These are phyloP conservation scores for Mythimna vitellina DNA, from an alignment of 2,888 invertebrate genomes.

Conservation along the genomic window DNA sequence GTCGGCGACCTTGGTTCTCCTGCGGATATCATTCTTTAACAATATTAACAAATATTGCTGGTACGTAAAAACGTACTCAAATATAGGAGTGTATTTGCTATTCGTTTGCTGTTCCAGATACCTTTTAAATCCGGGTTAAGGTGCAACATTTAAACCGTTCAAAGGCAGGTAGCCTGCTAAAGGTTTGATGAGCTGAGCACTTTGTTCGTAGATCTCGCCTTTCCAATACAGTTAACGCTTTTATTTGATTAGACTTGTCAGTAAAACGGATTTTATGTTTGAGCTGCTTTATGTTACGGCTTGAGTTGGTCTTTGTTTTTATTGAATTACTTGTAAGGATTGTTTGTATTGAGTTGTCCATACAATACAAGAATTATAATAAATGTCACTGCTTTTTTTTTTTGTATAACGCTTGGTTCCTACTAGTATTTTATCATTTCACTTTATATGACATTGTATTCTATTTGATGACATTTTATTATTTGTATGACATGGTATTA, in stretches of 20 bases:
- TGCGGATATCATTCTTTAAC: too few relatives aligned
- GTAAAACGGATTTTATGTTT: slow-evolving; percentile 32
- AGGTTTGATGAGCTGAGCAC: slow-evolving; percentile 46
- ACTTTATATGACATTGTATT: too few relatives aligned
- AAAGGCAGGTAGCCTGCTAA: slow-evolving; percentile 32
- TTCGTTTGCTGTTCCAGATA: slow-evolving; percentile 33
- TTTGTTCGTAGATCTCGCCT: slow-evolving; percentile 38
- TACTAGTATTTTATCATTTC: too few relatives aligned
- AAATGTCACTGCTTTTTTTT: too few relatives aligned
- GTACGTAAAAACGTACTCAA: too few relatives aligned
- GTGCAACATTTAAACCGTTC: slow-evolving; percentile 47
- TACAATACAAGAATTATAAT: background rate
- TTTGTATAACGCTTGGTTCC: too few relatives aligned
- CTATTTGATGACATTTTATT: too few relatives aligned
- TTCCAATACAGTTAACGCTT: slow-evolving; percentile 48
- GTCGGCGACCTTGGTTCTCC: too few relatives aligned
- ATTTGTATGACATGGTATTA: too few relatives aligned
- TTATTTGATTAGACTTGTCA: slow-evolving; percentile 47
- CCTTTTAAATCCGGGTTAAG: slow-evolving; percentile 18
- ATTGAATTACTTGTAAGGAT: background rate
- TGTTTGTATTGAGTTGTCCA: background rate
- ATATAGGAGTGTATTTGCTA: too few relatives aligned
- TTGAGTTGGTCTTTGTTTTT: slow-evolving; percentile 21
- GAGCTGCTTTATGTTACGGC: slow-evolving; percentile 12
- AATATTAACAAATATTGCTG: too few relatives aligned